phyloP scores from a whole-genome alignment of 2,888 invertebrate genomes.

The Lysandra bellargus region DNA sequence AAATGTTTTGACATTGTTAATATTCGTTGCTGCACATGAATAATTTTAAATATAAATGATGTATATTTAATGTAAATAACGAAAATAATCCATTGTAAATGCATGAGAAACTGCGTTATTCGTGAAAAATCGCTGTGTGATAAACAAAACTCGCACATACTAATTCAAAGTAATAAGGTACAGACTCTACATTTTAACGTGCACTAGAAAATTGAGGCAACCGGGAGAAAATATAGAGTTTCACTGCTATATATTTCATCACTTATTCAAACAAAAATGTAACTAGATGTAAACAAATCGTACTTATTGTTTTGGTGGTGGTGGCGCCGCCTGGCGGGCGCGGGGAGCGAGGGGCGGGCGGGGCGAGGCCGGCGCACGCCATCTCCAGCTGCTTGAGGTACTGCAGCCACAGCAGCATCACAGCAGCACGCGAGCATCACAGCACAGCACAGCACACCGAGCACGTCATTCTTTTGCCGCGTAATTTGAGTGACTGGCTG shows the following conservation, averaged over 20 bases:
- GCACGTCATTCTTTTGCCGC: constrained; percentile 78
- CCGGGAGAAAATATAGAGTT: neutral
- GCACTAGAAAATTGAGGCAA: neutral
- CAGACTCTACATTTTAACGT: neutral
- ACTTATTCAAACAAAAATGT: neutral
- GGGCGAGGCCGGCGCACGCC: constrained; percentile 59
- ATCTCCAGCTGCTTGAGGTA: constrained; percentile 74
- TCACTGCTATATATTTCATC: neutral
- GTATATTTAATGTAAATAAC: neutral
- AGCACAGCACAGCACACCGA: constrained; percentile 45
- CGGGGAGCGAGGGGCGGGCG: constrained; percentile 51
- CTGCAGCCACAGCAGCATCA: constrained; percentile 77
- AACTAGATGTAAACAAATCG: constrained; percentile 45
- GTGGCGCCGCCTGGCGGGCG: constrained; percentile 62
- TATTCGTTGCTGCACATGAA: neutral
- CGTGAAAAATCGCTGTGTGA: neutral
- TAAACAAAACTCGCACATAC: neutral
- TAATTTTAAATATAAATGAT: neutral
- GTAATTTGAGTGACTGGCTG: constrained; percentile 77
- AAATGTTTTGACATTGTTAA: neutral
- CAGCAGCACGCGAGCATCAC: constrained; percentile 43
- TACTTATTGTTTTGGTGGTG: constrained; percentile 74
- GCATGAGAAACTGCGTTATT: neutral
- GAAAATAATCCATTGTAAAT: neutral
- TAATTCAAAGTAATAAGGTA: neutral